These are phyloP conservation scores for Poecilia latipinna DNA, from an alignment of 2,113 vertebrate species.

Conservation along the genomic window DNA sequence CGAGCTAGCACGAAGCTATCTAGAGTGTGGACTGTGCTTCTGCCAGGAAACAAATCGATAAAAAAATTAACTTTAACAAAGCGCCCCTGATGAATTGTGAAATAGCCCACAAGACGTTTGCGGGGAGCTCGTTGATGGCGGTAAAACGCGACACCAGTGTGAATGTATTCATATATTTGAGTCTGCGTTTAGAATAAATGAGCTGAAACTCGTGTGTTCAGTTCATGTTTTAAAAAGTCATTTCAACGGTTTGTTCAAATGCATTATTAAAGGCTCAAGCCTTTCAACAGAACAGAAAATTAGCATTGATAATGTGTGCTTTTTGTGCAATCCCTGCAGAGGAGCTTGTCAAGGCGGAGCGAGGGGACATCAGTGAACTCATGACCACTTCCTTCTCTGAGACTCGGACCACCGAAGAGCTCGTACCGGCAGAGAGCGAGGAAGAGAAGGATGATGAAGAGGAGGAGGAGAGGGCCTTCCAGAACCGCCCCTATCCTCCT, in stretches of 20 bases:
- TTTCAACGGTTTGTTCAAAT: background rate
- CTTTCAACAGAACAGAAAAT: background rate
- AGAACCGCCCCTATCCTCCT: constrained; percentile 82
- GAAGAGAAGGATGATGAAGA: constrained; percentile 84
- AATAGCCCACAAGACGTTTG: no score
- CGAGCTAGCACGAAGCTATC: background rate
- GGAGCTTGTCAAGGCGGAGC: constrained; percentile 82
- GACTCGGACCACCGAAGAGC: constrained; percentile 85
- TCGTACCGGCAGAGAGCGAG: constrained; percentile 83
- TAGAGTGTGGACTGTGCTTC: no score
- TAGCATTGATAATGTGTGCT: background rate
- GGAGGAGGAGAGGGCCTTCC: constrained; percentile 80
- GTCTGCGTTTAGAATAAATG: background rate
- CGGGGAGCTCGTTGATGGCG: no score
- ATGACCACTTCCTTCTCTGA: constrained; percentile 87
- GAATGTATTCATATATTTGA: background rate
- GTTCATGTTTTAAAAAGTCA: background rate
- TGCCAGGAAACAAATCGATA: no score
- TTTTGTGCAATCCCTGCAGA: constrained; percentile 60
- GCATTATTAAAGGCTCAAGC: background rate
- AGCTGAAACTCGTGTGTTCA: no score
- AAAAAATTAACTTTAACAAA: no score
- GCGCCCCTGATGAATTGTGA: no score
- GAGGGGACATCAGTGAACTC: constrained; percentile 84
- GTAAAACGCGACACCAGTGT: background rate